Conservation (phyloP, 2,113 vertebrate genomes). For the Embiotoca jacksoni region DNA sequence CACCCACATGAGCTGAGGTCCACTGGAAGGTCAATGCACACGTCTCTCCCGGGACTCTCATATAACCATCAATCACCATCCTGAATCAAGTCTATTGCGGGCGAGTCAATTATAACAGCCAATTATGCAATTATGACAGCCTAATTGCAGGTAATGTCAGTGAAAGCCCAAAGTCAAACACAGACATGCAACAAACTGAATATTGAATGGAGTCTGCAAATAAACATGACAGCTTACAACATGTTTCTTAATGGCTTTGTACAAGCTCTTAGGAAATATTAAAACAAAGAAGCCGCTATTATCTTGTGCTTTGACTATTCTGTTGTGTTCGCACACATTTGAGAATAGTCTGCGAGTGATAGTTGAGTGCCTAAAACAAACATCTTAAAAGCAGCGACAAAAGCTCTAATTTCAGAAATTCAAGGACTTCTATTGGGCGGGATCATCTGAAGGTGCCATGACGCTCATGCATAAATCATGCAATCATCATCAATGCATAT, state of each 20-base stretch:
- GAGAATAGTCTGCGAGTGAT: constrained; percentile 44
- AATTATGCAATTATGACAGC: constrained; percentile 61
- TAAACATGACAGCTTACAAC: constrained; percentile 67
- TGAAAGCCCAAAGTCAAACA: constrained; percentile 69
- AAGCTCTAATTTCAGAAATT: constrained; percentile 71
- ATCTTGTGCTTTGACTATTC: constrained; percentile 48
- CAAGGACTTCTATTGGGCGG: constrained; percentile 59
- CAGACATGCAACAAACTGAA: constrained; percentile 57
- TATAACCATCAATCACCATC: constrained; percentile 65
- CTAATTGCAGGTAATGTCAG: constrained; percentile 74
- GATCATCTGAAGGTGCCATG: constrained; percentile 65
- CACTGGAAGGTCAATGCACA: constrained; percentile 65
- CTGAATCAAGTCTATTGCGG: constrained; percentile 38
- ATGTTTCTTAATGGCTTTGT: constrained; percentile 57
- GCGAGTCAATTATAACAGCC: constrained; percentile 49
- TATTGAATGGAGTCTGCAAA: constrained; percentile 44
- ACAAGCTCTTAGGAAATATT: constrained; percentile 69
- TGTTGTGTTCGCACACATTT: constrained; percentile 31
- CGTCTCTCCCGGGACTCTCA: constrained; percentile 51
- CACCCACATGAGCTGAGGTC: constrained; percentile 54
- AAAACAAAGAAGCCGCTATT: constrained; percentile 65
- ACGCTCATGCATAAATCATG: constrained; percentile 87
- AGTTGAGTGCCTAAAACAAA: constrained; percentile 68
- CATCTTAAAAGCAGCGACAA: constrained; percentile 64
- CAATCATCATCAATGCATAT: constrained; percentile 85